phyloP scores from a whole-genome alignment of 30 jellyfish, hydroid and myxozoan species.

The Cassiopea xamachana region DNA sequence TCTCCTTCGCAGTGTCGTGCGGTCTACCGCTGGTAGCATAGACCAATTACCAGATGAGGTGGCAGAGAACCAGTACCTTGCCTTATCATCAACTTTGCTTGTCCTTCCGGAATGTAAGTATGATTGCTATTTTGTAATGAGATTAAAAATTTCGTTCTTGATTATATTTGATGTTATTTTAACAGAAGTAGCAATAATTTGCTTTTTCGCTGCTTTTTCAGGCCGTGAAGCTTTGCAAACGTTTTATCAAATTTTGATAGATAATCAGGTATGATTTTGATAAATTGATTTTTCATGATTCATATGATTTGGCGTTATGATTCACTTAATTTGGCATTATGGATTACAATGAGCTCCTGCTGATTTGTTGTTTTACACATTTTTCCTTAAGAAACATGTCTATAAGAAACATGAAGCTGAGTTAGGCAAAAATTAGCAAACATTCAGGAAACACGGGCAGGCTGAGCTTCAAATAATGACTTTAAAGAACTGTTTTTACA shows the following conservation, averaged over 20 bases:
- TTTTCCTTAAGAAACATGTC: no score
- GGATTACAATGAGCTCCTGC: no score
- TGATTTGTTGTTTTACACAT: no score
- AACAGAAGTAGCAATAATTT: not conserved
- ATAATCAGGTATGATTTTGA: conserved; percentile 40
- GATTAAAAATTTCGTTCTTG: not conserved
- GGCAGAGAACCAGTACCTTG: conserved; percentile 57
- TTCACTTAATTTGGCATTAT: no score
- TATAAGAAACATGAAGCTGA: no score
- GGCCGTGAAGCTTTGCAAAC: conserved; percentile 49
- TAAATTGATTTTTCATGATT: not conserved
- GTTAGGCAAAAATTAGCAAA: no score
- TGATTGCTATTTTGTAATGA: not conserved
- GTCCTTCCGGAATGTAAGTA: conserved; percentile 53
- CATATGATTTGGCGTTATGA: no score
- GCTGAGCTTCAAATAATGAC: no score
- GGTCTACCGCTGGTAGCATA: conserved; percentile 9
- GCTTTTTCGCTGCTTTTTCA: not conserved
- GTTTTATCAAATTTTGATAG: conserved; percentile 34
- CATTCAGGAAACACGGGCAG: no score
- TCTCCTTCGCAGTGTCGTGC: conserved; percentile 30
- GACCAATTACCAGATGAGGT: conserved; percentile 60
- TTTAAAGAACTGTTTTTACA: no score
- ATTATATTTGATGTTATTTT: no score
- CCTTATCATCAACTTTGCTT: conserved; percentile 53